A percentile compares a stretch with the other conserved stretches of the same genome.
phyloP scores from a whole-genome alignment of 2,113 vertebrate species.

The Nyctibius bracteatus region DNA sequence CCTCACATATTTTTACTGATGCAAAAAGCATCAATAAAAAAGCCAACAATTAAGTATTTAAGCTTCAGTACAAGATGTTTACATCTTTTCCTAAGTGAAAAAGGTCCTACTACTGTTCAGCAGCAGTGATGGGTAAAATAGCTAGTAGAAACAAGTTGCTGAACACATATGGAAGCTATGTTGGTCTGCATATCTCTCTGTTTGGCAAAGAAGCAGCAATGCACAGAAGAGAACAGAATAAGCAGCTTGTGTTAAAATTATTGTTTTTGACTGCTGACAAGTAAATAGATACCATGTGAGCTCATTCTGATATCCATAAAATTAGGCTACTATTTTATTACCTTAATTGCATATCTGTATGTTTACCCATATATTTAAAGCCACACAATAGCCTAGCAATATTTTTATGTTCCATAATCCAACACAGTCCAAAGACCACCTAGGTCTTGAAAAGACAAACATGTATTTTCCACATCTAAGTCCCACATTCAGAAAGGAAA shows the following conservation, averaged over 20 bases:
- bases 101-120: not conserved
- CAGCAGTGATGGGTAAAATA: not conserved
- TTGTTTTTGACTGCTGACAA: slow-evolving; percentile 34
- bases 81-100: not conserved
- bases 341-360: slow-evolving; percentile 4
- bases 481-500: not conserved
- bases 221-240: not conserved
- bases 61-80: not conserved
- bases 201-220: slow-evolving; percentile 19
- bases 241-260: slow-evolving; percentile 26
- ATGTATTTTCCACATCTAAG: not conserved
- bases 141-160: not conserved
- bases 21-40: not conserved
- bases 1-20: not conserved
- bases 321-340: slow-evolving; percentile 30
- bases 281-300: slow-evolving; percentile 48
- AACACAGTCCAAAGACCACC: slow-evolving; percentile 25
- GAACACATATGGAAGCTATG: slow-evolving; percentile 11
- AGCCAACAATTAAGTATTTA: not conserved
- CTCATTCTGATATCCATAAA: not conserved
- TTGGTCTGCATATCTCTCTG: not conserved
- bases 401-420: not conserved
- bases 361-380: slow-evolving; percentile 34
- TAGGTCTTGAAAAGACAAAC: not conserved
- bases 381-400: not conserved